Conservation (phyloP, 1,140 invertebrate species). For the Aleiodes sp. region DNA sequence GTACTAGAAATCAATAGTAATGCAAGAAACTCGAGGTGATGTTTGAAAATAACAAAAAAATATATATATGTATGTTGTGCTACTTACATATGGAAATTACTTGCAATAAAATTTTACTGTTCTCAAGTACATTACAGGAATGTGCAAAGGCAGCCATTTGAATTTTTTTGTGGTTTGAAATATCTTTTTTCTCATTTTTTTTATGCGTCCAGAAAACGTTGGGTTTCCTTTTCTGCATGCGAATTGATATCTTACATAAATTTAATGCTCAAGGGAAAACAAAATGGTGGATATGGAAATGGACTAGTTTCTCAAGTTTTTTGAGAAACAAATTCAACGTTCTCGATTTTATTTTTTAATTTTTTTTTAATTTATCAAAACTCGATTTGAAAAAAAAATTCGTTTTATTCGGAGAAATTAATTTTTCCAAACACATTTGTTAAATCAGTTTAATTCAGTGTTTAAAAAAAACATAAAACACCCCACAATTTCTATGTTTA, state of each 20-base stretch:
- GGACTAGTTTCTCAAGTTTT: too few species aligned
- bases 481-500: too few species aligned
- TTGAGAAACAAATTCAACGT: too few species aligned
- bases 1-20: constrained; percentile 11
- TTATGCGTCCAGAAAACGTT: not conserved
- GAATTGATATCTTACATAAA: constrained; percentile 13
- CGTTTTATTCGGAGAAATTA: too few species aligned
- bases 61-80: not conserved
- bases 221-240: not conserved
- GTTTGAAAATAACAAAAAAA: constrained; percentile 11
- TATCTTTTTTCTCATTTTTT: too few species aligned
- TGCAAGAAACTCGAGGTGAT: not conserved
- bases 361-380: too few species aligned
- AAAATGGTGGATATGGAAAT: not conserved
- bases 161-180: not conserved
- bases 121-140: not conserved
- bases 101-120: constrained; percentile 9
- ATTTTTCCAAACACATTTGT: too few species aligned
- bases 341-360: too few species aligned
- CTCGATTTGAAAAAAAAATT: too few species aligned
- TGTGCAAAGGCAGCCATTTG: not conserved
- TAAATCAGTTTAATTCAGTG: too few species aligned
- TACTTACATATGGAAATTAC: not conserved
- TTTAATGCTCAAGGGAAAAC: not conserved
- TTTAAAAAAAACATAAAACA: too few species aligned